Percentiles rank a stretch among this genome's conserved stretches.
phyloP scores from a whole-genome alignment of 2,113 vertebrate genomes.

The Calypte anna region DNA sequence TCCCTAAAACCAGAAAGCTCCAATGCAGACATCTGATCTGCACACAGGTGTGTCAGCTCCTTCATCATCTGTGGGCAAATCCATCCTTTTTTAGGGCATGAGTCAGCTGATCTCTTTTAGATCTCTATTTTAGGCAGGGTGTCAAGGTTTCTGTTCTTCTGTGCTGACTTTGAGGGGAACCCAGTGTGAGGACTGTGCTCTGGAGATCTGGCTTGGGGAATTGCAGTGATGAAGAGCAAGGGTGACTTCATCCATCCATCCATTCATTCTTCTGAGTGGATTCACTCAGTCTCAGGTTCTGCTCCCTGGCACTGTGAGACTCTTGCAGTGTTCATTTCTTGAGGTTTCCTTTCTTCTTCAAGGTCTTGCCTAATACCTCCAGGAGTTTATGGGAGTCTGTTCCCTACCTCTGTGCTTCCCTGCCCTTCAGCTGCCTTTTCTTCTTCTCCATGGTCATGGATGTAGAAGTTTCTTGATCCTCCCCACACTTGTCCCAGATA shows the following conservation, averaged over 20 bases:
- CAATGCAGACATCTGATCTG: not conserved
- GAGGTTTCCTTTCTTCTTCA: not conserved
- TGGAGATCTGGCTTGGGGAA: not conserved
- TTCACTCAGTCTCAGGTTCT: not conserved
- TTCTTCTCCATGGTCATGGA: not conserved
- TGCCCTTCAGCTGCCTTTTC: not conserved
- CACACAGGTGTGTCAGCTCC: not conserved
- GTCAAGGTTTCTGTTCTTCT: slow-evolving; percentile 5
- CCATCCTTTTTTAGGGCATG: not conserved
- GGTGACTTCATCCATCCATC: not conserved
- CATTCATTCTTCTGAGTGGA: not conserved
- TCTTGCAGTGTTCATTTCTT: not conserved
- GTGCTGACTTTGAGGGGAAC: slow-evolving; percentile 1
- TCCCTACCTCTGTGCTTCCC: not conserved
- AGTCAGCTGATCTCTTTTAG: slow-evolving; percentile 41
- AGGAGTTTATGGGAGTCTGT: not conserved
- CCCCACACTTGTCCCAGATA: not conserved
- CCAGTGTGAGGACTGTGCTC: not conserved
- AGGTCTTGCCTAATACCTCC: not conserved
- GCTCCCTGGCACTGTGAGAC: not conserved
- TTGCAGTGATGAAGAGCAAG: not conserved
- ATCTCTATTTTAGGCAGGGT: slow-evolving; percentile 47
- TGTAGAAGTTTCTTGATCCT: not conserved
- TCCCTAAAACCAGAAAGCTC: accelerated
- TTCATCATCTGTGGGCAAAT: not conserved